Conservation (phyloP, 1,140 invertebrate species). For the Magallana angulata region DNA sequence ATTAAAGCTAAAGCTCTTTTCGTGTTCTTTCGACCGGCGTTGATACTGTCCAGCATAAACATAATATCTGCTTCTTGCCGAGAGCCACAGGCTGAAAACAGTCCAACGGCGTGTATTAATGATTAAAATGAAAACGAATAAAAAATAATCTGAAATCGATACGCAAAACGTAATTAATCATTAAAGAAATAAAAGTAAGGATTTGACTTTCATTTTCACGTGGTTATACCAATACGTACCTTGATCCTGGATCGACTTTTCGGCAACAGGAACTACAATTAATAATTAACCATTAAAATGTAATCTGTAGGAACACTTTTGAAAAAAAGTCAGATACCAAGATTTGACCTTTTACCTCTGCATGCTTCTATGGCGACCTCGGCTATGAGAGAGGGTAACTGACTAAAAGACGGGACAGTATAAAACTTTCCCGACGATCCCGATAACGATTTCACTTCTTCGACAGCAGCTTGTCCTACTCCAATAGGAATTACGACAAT, state of each 20-base stretch:
- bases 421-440: slow-evolving; percentile 34
- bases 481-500: slow-evolving; percentile 65
- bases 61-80: slow-evolving; percentile 70
- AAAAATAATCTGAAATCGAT: neutral
- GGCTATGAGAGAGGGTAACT: slow-evolving; percentile 57
- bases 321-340: too few relatives aligned
- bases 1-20: slow-evolving; percentile 67
- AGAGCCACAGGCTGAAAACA: slow-evolving; percentile 66
- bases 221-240: slow-evolving; percentile 56
- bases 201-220: too few relatives aligned
- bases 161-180: too few relatives aligned
- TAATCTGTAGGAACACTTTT: too few relatives aligned
- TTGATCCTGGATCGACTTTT: slow-evolving; percentile 65
- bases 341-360: slow-evolving; percentile 49
- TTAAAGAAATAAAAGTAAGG: too few relatives aligned
- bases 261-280: slow-evolving; percentile 61
- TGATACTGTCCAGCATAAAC: slow-evolving; percentile 72
- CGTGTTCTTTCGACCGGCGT: slow-evolving; percentile 67
- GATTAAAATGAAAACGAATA: too few relatives aligned
- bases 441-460: slow-evolving; percentile 60
- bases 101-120: neutral
- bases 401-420: slow-evolving; percentile 50
- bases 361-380: slow-evolving; percentile 62
- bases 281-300: neutral
- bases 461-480: slow-evolving; percentile 48